Conservation (phyloP, 2,113 vertebrate species). For the Cervus canadensis region DNA sequence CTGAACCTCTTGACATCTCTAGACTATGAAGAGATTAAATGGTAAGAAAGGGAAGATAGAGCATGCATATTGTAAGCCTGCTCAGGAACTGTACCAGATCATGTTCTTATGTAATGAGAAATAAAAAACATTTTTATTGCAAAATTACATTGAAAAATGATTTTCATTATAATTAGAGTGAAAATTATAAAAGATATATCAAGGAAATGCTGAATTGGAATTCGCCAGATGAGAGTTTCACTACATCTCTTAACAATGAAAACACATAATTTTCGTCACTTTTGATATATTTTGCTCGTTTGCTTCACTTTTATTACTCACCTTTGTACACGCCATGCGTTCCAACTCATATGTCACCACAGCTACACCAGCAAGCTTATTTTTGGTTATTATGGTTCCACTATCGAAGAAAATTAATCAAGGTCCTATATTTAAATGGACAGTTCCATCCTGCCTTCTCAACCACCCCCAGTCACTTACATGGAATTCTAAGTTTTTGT, state of each 20-base stretch:
- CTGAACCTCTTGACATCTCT: conserved; percentile 93
- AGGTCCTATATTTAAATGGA: conserved; percentile 8
- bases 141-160: conserved; percentile 81
- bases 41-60: conserved; percentile 79
- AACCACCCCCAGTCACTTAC: neutral
- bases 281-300: conserved; percentile 77
- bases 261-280: conserved; percentile 60
- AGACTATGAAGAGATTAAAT: conserved; percentile 88
- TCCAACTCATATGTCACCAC: conserved; percentile 48
- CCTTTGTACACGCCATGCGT: conserved; percentile 70
- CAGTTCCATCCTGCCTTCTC: neutral
- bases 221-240: conserved; percentile 74
- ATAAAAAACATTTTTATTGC: conserved; percentile 81
- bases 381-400: conserved; percentile 38
- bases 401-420: conserved; percentile 55
- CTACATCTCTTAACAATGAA: conserved; percentile 74
- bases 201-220: conserved; percentile 78
- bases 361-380: conserved; percentile 31
- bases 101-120: conserved; percentile 80
- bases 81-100: conserved; percentile 68
- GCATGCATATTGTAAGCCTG: conserved; percentile 72
- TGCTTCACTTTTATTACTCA: conserved; percentile 77
- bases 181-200: conserved; percentile 82
- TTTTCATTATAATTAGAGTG: conserved; percentile 85
- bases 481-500: neutral